Base-by-base conservation (phyloP, 2,113 vertebrate species). In the Gallinago paraguaiae region DNA sequence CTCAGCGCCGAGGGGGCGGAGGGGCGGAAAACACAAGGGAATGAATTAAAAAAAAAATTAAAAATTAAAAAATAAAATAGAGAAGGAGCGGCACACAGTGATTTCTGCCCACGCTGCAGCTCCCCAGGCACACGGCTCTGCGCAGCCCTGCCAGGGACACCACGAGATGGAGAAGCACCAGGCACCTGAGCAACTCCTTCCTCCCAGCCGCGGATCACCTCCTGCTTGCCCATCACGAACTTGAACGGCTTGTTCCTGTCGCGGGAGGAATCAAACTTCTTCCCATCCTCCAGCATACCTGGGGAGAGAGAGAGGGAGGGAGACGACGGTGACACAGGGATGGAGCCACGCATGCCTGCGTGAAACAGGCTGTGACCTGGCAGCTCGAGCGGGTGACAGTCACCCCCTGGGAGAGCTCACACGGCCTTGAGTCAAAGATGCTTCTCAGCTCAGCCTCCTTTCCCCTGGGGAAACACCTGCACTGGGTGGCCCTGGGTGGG, bases 181-280 rank as follows among this genome's bases (percentile, higher is more conserved):
- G 79, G 85, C 95, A 99, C 99, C 99, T 99, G 99, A 94, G 98
- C 98, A 0, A 99, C 98, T 17, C 99, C 99, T 97, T 99, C 99
- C 65, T 99, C 99, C 99, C 99, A 99, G 97, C 99, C 99, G 30
- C 98, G 98, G 97, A 99, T 99, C 96, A 99, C 99, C 95, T 99
- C 99, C 97, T 99, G 98, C 96, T 98, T 99, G 94, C 99, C 99
- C 39, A 99, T 98, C 97, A 98, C 98, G 86, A 99, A 99, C 92
- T 98, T 98, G 98, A 99, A 99, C 14, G 99, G 99, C 97, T 99
- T 99, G 97, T 99, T 98, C 97, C 99, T 98, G 96, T 99, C 99
- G 15, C 99, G 98, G 46, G 99, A 99, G 13, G 99, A 99, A 97
- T 99, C 99, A 22, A 99, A 99, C 96, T 99, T 99, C 92, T 98